phyloP scores from a whole-genome alignment of 2,113 vertebrate species.

The Ceyx margarethae region DNA sequence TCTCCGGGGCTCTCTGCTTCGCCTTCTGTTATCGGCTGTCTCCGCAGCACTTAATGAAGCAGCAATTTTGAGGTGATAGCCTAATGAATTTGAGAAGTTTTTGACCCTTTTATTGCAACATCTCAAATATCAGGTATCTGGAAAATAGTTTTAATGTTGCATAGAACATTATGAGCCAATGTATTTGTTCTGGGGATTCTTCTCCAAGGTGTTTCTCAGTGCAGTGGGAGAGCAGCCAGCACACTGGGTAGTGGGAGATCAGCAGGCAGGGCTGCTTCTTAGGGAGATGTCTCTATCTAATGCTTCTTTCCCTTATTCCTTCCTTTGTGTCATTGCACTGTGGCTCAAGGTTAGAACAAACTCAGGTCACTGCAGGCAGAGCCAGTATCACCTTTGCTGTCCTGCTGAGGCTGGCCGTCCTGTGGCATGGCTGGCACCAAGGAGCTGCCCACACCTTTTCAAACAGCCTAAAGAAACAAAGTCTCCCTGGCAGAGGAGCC shows the following conservation, averaged over 20 bases:
- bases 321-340: not conserved
- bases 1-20: constrained; percentile 21
- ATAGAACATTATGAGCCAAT: not conserved
- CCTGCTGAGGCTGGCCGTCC: rapidly evolving
- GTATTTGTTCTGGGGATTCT: not conserved
- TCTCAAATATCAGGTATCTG: not conserved
- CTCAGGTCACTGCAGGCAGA: rapidly evolving
- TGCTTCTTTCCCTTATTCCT: not conserved
- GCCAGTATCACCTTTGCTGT: not conserved
- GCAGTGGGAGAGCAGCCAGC: not conserved
- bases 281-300: not conserved
- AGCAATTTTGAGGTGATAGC: not conserved
- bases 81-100: not conserved
- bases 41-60: not conserved
- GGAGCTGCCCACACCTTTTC: not conserved
- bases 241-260: not conserved
- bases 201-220: not conserved
- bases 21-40: not conserved
- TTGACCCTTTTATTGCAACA: not conserved
- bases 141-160: constrained; percentile 13
- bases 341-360: not conserved
- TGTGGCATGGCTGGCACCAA: not conserved
- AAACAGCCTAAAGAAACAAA: not conserved
- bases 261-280: not conserved
- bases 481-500: not conserved